A percentile compares a stretch with the other conserved stretches of the same genome.
These are phyloP conservation scores for Rhynchophorus ferrugineus DNA, from an alignment of 1,140 invertebrate genomes.

Conservation along the genomic window DNA sequence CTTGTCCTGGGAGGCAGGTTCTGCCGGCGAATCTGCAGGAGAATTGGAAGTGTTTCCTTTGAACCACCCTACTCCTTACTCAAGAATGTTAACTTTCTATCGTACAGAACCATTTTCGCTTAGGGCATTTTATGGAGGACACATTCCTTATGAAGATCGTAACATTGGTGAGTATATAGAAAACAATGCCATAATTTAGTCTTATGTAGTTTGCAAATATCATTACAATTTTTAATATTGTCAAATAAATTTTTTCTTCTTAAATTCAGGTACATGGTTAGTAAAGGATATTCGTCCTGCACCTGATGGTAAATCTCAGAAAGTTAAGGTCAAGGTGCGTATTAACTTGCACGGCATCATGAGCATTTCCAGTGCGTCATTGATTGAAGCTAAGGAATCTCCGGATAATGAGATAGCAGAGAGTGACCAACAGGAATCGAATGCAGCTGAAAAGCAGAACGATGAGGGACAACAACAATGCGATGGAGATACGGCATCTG, in stretches of 20 bases:
- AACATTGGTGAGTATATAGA: conserved; percentile 63
- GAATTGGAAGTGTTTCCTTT: conserved; percentile 74
- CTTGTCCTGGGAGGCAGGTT: conserved; percentile 72
- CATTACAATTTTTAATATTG: neutral
- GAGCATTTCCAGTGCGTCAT: conserved; percentile 71
- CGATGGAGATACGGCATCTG: conserved; percentile 13
- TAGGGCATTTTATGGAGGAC: conserved; percentile 70
- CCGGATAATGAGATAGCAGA: conserved; percentile 49
- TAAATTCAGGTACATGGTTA: conserved; percentile 67
- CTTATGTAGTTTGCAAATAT: conserved; percentile 12
- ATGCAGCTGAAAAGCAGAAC: conserved; percentile 39
- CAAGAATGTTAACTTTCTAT: conserved; percentile 90
- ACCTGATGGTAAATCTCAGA: conserved; percentile 79
- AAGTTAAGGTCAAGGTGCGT: conserved; percentile 92
- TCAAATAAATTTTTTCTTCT: neutral
- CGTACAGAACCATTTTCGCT: conserved; percentile 79
- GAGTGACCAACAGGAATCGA: conserved; percentile 44
- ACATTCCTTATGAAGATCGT: conserved; percentile 64
- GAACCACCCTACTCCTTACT: conserved; percentile 86
- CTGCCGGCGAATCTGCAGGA: conserved; percentile 57
- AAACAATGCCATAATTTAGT: neutral
- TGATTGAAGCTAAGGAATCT: conserved; percentile 75
- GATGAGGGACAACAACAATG: conserved; percentile 38
- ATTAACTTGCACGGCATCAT: conserved; percentile 91
- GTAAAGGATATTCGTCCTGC: conserved; percentile 80